Evolutionary conservation across 2,113 vertebrate genomes (phyloP).

Genomic region (Myotis yumanensis): DNA sequence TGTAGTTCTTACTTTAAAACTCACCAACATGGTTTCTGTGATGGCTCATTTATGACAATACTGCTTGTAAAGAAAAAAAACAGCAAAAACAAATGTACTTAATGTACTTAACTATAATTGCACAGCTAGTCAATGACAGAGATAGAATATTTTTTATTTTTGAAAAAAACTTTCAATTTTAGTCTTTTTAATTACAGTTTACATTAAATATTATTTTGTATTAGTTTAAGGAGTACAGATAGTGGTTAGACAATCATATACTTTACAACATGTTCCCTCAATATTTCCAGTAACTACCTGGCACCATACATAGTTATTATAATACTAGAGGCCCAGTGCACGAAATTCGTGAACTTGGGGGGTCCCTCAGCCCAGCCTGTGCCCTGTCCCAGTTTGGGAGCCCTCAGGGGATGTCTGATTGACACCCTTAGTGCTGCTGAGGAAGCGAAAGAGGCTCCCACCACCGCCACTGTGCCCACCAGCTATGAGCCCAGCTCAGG

Average conservation of each 20-base stretch:
- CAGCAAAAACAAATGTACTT: neutral
- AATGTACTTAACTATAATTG: neutral
- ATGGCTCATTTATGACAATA: neutral
- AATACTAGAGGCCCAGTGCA: neutral
- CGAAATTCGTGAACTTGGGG: too few species aligned
- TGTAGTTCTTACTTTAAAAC: constrained; percentile 29
- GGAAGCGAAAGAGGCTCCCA: too few species aligned
- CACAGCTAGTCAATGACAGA: neutral
- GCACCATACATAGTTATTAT: neutral
- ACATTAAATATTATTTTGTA: neutral
- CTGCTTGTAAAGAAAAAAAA: neutral
- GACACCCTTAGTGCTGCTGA: too few species aligned
- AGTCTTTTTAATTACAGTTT: neutral
- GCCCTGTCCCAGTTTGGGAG: too few species aligned
- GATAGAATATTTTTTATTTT: neutral
- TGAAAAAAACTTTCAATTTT: neutral
- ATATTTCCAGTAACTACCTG: neutral
- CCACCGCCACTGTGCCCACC: too few species aligned
- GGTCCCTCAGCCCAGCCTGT: too few species aligned
- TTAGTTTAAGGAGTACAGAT: neutral
- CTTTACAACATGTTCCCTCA: neutral
- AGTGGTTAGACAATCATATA: neutral
- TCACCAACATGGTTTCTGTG: neutral
- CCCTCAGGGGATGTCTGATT: too few species aligned
- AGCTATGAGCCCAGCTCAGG: too few species aligned